Evolutionary conservation across 2,888 invertebrate species (phyloP).

Genomic region (Cylindroiulus punctatus): DNA sequence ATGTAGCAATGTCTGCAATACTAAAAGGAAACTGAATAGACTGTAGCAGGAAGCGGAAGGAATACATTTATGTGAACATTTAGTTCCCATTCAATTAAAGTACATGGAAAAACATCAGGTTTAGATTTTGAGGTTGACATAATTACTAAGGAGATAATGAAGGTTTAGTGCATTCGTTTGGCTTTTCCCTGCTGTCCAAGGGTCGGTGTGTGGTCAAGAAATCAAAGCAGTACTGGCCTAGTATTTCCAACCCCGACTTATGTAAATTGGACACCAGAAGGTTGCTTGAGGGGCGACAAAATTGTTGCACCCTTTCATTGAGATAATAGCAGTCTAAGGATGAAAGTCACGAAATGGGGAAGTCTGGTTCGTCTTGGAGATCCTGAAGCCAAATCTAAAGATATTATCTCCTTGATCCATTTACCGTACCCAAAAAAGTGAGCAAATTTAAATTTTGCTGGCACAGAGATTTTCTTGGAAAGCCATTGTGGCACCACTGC

Average conservation of each 20-base stretch:
- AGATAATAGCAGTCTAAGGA: background rate
- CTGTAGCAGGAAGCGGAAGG: no score
- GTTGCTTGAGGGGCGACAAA: background rate
- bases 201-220: background rate
- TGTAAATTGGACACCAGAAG: background rate
- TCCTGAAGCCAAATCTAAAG: background rate
- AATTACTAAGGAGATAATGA: no score
- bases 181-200: background rate
- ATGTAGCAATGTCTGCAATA: no score
- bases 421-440: background rate
- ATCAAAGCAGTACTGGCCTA: background rate
- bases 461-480: background rate
- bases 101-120: no score
- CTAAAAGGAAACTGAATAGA: no score
- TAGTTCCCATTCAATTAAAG: no score
- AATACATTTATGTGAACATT: no score
- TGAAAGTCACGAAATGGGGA: no score
- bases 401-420: background rate
- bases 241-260: background rate
- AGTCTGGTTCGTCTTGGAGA: no score
- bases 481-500: background rate
- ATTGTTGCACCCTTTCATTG: background rate
- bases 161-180: no score
- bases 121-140: no score
- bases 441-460: background rate